Evolutionary conservation across 2,797 vertebrate genomes (phyloP), one percentile per base, ranked within the genome.

Genomic region (Tapirus indicus): DNA sequence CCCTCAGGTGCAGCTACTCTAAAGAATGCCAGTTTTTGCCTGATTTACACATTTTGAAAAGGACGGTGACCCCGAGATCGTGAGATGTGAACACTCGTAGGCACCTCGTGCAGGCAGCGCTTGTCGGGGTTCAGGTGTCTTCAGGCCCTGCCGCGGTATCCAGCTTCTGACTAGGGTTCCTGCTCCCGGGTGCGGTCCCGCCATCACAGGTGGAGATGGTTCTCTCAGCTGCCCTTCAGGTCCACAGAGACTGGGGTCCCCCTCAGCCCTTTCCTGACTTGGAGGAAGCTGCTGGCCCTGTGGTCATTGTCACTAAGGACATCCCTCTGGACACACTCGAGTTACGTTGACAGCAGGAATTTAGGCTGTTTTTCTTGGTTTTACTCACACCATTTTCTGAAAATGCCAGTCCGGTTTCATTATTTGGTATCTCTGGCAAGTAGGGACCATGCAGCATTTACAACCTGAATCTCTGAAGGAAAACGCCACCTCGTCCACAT

Each of bases 81-180:
- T 0, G 9, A 2, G 38, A 14, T 27, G 3, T 8, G 35, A 62
- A 27, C 25, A 14, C 14, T 54, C 23, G 0, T 21, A 12, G 75
- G 18, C 4, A 0, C 64, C 35, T 66, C 0, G 0, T 32, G 35
- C 29, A 4, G 3, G 47, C 13, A 18, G n/a, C 12, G 0, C 27
- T 32, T 32, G 11, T 35, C 6, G 68, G 84, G 38, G 16, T 11
- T 17, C 9, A 17, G 16, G 27, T 9, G 1, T 68, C 78, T 64
- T 0, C 1, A 12, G 2, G 16, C 9, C 2, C 47, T 0, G 23
- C 5, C 21, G 16, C 0, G 0, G 21, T 68, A 2, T 7, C 16
- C 18, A 10, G 23, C 21, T 74, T 23, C 56, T 10, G 0, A 0
- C 9, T 2, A 14, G 80, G 29, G 16, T n/a, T 41, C 29, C 54